Evolutionary conservation across 2,113 vertebrate genomes (phyloP), one percentile per base, ranked within the genome.

Genomic region (Bos javanicus): DNA sequence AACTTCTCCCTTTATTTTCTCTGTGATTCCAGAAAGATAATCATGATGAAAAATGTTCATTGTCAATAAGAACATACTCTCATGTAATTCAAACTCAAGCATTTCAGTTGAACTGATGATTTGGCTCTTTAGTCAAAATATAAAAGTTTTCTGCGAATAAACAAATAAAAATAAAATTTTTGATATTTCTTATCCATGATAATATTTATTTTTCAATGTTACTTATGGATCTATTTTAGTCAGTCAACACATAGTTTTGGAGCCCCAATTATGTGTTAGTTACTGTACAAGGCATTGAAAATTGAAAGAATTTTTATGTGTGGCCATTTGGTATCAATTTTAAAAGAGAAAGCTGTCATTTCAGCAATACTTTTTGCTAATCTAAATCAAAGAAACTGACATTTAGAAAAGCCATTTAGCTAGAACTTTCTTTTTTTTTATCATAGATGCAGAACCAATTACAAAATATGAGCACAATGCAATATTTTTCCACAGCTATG

Each of bases 401-500:
- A 48, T 50, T 46, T n/a, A 94, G 46, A 96, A 94, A 97, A 50
- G 7, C n/a, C 28, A 91, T 88, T 98, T 98, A 71, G 56, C 12
- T 71, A 92, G 87, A 97, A 92, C 89, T 91, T 91, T 28, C 15
- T 78, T 81, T 48, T 46, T 57, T 90, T 80, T 84, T 94, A 59
- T 91, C 83, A 76, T 7, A 87, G 57, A 88, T 36, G 80, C 94
- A 97, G 94, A 97, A 87, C 95, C 92, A 97, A 78, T 95, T 50
- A 26, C 33, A 97, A 98, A 97, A 85, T 87, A 87, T 86, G 54
- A 96, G 62, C 54, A 91, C 67, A 95, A 15, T 92, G 36, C 74
- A 84, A 59, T 97, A 94, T 97, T 98, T 98, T 97, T 80, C 67
- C 83, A 93, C 8, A 57, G 91, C 60, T 96, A 71, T n/a, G 7